These are phyloP conservation scores for Dusona sp. DNA, from an alignment of 2,888 invertebrate genomes.

Conservation along the genomic window DNA sequence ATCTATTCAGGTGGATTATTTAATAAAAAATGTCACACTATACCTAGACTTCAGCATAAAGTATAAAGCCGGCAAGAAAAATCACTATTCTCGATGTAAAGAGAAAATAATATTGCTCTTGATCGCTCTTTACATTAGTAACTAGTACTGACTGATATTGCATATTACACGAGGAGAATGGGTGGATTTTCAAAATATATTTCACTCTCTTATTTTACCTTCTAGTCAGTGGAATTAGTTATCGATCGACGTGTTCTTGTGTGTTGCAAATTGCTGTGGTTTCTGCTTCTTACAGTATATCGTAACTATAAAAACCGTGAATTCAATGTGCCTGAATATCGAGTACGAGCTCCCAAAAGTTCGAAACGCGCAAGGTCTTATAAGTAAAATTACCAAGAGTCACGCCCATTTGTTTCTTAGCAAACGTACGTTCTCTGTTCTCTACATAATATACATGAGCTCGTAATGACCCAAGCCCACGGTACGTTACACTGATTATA, in stretches of 20 bases:
- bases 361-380: background rate
- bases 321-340: background rate
- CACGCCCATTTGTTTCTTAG: background rate
- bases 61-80: no score
- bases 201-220: background rate
- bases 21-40: no score
- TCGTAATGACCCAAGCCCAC: slow-evolving; percentile 44
- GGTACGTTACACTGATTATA: slow-evolving; percentile 50
- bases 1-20: no score
- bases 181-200: background rate
- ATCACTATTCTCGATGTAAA: no score
- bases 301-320: slow-evolving; percentile 7
- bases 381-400: background rate
- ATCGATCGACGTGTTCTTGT: slow-evolving; percentile 54
- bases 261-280: slow-evolving; percentile 43
- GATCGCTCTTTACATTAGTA: background rate
- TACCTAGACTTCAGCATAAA: no score
- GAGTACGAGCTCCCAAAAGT: slow-evolving; percentile 16
- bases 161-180: background rate
- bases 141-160: no score
- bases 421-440: background rate
- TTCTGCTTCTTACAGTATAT: background rate
- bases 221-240: slow-evolving; percentile 55
- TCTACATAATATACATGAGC: slow-evolving; percentile 7
- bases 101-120: no score